Evolutionary conservation across 2,113 vertebrate species (phyloP).

Genomic region (Sylvilagus bachmani): DNA sequence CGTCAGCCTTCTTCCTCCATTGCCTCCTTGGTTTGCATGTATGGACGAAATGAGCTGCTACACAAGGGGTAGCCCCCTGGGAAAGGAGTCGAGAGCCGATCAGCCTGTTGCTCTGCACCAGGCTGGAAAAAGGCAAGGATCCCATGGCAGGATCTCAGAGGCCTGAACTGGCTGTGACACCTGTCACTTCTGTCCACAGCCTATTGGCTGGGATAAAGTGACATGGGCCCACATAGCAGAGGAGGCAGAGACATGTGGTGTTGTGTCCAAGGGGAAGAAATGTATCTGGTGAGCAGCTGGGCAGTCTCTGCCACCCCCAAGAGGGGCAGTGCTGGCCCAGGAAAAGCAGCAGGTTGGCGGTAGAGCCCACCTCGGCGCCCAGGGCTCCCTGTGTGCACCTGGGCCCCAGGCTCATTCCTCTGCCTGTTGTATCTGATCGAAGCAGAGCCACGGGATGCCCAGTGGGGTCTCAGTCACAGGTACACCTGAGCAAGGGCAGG

Average conservation of each 20-base stretch:
- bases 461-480: no score
- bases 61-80: background rate
- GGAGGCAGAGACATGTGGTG: background rate
- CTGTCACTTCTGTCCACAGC: background rate
- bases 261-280: background rate
- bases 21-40: background rate
- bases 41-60: background rate
- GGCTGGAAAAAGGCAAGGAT: background rate
- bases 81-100: background rate
- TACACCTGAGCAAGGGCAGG: background rate
- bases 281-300: background rate
- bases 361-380: background rate
- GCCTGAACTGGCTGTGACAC: background rate
- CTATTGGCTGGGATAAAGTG: background rate
- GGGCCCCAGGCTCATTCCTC: background rate
- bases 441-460: background rate
- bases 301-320: background rate
- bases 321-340: background rate
- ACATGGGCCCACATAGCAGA: rapidly evolving
- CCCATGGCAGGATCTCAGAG: background rate
- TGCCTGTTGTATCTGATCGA: rapidly evolving
- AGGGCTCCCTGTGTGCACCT: rapidly evolving
- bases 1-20: background rate
- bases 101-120: background rate
- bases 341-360: background rate